Evolutionary conservation across 2,888 invertebrate genomes (phyloP).

Genomic region (Stegana nigrithorax): DNA sequence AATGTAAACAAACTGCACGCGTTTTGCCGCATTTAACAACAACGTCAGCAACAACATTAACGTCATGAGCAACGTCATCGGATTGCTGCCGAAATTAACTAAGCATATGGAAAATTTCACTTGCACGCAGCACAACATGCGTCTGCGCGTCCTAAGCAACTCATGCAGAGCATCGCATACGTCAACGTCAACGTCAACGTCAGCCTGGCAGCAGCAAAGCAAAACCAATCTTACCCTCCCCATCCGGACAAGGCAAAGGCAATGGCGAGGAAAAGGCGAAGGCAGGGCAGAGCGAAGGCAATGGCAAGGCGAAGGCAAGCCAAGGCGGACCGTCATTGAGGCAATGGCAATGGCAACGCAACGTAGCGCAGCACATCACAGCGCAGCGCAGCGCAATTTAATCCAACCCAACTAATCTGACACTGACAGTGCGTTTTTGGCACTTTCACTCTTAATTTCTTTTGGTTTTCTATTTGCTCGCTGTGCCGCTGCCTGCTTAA

Average conservation of each 20-base stretch:
- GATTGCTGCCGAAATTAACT: constrained; percentile 15
- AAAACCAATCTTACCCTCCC: no score
- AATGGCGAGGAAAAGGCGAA: background rate
- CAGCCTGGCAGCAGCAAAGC: background rate
- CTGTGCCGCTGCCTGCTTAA: no score
- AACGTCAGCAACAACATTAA: background rate
- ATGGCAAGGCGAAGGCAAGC: background rate
- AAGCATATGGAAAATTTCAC: constrained; percentile 57
- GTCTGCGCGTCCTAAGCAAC: no score
- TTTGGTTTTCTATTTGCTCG: no score
- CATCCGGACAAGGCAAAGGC: no score
- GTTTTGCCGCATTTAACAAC: constrained; percentile 10
- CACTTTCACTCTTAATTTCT: constrained; percentile 54
- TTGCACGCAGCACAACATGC: constrained; percentile 53
- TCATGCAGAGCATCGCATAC: no score
- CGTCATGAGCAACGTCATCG: constrained; percentile 35
- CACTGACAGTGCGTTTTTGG: constrained; percentile 48
- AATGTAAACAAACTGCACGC: constrained; percentile 40
- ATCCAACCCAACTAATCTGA: no score
- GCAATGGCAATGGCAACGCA: background rate
- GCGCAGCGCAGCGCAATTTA: background rate
- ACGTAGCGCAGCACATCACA: background rate
- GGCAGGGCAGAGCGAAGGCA: background rate
- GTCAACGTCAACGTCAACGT: background rate
- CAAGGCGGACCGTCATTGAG: background rate